Evolutionary conservation across 2,888 invertebrate genomes (phyloP).

Genomic region (Hyles lineata): DNA sequence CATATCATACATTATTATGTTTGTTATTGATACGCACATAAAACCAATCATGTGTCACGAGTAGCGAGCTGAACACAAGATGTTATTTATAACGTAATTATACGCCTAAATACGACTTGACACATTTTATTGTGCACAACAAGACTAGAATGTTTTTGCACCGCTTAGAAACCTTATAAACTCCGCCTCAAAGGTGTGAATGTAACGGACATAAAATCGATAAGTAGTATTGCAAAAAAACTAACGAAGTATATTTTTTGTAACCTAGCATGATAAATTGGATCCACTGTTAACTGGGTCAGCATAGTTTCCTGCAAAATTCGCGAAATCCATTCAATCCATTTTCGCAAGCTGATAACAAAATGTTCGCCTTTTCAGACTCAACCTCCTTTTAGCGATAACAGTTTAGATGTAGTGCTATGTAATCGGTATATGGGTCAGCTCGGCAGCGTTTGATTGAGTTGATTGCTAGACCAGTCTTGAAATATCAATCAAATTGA

Average conservation of each 20-base stretch:
- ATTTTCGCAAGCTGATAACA: conserved; percentile 54
- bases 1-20: neutral
- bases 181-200: neutral
- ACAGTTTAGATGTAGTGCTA: conserved; percentile 27
- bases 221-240: neutral
- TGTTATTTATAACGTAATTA: conserved; percentile 3
- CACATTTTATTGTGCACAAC: neutral
- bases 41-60: conserved; percentile 34
- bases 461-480: conserved; percentile 40
- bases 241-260: neutral
- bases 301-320: conserved; percentile 48
- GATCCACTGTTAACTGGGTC: conserved; percentile 37
- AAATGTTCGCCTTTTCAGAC: conserved; percentile 37
- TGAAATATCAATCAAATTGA: conserved; percentile 44
- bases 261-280: conserved; percentile 11
- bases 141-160: neutral
- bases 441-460: conserved; percentile 46
- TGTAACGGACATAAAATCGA: neutral
- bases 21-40: neutral
- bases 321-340: conserved; percentile 65
- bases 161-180: neutral
- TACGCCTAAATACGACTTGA: neutral
- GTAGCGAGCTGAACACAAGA: conserved; percentile 27
- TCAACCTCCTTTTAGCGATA: conserved; percentile 36
- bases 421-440: conserved; percentile 37